phyloP scores from a whole-genome alignment of 1,140 invertebrate species.

The Calliphora vicina region DNA sequence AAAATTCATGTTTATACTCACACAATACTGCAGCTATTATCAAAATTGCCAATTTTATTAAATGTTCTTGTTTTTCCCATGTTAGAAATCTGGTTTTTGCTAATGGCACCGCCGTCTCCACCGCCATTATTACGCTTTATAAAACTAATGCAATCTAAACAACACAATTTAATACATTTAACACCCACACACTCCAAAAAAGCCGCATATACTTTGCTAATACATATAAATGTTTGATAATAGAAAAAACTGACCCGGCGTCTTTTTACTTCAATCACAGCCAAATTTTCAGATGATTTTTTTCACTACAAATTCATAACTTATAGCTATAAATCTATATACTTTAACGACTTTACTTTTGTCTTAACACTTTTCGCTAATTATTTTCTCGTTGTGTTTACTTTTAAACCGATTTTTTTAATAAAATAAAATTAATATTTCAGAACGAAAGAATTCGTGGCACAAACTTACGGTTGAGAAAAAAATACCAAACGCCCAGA shows the following conservation, averaged over 20 bases:
- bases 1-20: slow-evolving; percentile 70
- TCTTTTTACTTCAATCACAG: background rate
- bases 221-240: background rate
- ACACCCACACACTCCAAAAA: slow-evolving; percentile 17
- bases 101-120: background rate
- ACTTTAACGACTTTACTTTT: background rate
- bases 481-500: slow-evolving; percentile 1
- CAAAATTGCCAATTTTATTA: slow-evolving; percentile 90
- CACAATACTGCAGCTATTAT: slow-evolving; percentile 91
- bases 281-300: background rate
- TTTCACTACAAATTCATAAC: background rate
- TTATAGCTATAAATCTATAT: background rate
- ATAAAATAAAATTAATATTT: background rate
- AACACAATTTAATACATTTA: slow-evolving; percentile 32
- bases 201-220: background rate
- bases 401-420: background rate
- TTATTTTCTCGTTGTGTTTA: background rate
- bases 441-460: background rate
- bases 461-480: background rate
- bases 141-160: background rate
- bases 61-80: slow-evolving; percentile 91
- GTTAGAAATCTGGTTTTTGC: slow-evolving; percentile 36
- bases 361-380: background rate
- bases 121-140: background rate
- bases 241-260: background rate